Evolutionary conservation across 2,113 vertebrate genomes (phyloP).

Genomic region (Pogonocichla stellata): DNA sequence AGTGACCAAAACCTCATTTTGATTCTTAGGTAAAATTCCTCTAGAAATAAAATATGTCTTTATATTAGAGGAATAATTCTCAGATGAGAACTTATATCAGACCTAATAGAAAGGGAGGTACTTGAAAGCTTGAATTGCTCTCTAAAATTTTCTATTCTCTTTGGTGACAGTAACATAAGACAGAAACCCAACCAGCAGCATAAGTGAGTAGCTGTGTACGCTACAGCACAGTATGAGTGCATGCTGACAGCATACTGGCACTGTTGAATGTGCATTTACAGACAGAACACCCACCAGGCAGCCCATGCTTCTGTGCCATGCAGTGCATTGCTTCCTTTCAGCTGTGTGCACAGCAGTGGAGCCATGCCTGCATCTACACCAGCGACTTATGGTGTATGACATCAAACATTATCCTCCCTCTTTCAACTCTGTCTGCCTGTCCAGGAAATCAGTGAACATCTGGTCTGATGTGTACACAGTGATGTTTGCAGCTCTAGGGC

Average conservation of each 20-base stretch:
- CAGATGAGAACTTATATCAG: neutral
- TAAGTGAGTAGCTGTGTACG: neutral
- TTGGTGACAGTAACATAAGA: neutral
- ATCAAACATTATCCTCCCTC: neutral
- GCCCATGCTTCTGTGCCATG: neutral
- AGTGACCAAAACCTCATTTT: neutral
- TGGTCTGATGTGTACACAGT: neutral
- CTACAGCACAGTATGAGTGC: neutral
- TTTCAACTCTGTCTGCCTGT: neutral
- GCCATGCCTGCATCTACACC: neutral
- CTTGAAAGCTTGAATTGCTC: neutral
- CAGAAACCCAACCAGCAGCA: neutral
- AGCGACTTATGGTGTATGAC: neutral
- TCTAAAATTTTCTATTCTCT: neutral
- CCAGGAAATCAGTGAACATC: neutral
- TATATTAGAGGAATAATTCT: neutral
- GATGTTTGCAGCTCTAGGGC: neutral
- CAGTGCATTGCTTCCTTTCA: neutral
- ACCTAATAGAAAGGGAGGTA: neutral
- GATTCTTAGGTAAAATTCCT: neutral
- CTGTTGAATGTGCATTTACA: neutral
- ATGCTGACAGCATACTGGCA: neutral
- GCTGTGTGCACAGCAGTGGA: neutral
- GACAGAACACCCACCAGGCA: neutral
- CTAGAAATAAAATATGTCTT: neutral